Base-by-base conservation (phyloP, 2,113 vertebrate species). In the Seriola dumerili region DNA sequence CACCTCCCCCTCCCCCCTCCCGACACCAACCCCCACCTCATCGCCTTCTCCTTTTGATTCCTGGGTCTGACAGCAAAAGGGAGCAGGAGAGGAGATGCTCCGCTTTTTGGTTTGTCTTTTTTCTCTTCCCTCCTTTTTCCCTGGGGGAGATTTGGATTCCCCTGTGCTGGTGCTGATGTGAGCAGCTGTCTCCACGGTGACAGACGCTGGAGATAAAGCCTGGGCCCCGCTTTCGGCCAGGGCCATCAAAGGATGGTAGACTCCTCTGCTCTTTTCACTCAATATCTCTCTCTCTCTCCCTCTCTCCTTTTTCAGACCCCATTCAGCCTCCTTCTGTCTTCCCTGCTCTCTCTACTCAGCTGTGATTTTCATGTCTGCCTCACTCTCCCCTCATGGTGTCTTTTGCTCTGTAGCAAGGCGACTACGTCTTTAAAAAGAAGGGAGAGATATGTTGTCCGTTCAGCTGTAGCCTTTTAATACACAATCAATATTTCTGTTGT, bases 131-230 rank as follows among this genome's bases (percentile, higher is more conserved):
- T 42, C 48, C 38, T 80, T 76, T 83, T 63, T 69, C 64, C 58
- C 63, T 40, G 68, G 55, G 59, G 85, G 64, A 65, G 79, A 74
- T 85, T 58, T 77, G 74, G 80, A 86, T 83, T 91, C 92, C 92
- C 86, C 86, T 38, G 86, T 89, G 93, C 89, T 80, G 89, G 62
- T 88, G 91, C 92, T 93, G 94, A 93, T 93, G 92, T 71, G 90
- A 94, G 92, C 79, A 75, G 89, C 94, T 92, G 94, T 95, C 93
- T 92, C 92, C 92, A 91, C 84, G 65, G 93, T 93, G 94, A 95
- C 93, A 92, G 91, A 91, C 85, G 57, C 81, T 42, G 76, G 81
- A 92, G 93, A 95, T 94, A 92, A 94, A 93, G 82, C 85, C 81
- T 0, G 70, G 84, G 50, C 54, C 67, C 70, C 1, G 72, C 85